phyloP scores from a whole-genome alignment of 2,797 vertebrate genomes.

The Hydrophis major region DNA sequence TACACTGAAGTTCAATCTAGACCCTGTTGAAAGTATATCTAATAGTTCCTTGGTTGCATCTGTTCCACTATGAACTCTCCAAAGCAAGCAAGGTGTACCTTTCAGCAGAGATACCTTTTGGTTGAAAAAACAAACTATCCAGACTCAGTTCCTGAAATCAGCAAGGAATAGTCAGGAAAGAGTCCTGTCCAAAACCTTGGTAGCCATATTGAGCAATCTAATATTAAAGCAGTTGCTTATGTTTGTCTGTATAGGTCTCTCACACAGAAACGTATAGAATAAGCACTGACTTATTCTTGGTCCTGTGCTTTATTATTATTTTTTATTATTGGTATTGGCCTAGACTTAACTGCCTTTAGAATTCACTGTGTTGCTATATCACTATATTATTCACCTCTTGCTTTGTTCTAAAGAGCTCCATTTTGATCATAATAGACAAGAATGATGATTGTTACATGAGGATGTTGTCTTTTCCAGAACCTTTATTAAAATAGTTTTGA shows the following conservation, averaged over 20 bases:
- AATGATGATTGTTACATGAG: background rate
- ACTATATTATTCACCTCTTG: background rate
- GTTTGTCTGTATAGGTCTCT: background rate
- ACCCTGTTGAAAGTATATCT: background rate
- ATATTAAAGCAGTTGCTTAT: background rate
- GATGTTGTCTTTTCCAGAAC: background rate
- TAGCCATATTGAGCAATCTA: background rate
- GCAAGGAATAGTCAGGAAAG: background rate
- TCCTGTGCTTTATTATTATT: background rate
- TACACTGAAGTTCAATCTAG: background rate
- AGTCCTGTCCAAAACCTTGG: background rate
- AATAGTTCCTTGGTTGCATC: background rate
- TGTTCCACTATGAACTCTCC: background rate
- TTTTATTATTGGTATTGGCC: background rate
- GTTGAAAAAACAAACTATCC: background rate
- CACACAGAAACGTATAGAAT: background rate
- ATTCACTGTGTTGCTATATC: background rate
- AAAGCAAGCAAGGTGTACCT: background rate
- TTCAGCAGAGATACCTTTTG: background rate
- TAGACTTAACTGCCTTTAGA: background rate
- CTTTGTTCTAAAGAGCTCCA: background rate
- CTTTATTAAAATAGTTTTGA: background rate
- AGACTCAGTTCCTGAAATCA: background rate
- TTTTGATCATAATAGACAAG: background rate
- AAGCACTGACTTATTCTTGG: background rate